Base-by-base conservation (phyloP, 2,113 vertebrate genomes). In the Hystrix cristata region DNA sequence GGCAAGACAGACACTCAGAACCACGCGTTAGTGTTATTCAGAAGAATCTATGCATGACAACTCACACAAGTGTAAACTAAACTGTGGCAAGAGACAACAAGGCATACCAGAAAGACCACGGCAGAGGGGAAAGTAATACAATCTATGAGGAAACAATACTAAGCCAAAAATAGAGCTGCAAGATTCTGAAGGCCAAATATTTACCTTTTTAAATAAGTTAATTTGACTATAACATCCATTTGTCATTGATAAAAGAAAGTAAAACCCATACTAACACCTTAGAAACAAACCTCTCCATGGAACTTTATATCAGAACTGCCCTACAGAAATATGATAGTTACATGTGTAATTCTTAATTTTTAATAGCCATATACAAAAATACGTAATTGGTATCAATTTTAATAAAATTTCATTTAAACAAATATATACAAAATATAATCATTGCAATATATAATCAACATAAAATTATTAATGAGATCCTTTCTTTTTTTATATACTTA, bases 211-310 rank as follows among this genome's bases (percentile, higher is more conserved):
- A 85, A 59, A 51, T 94, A 60, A 82, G 65, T 46, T 34, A 69
- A 59, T 67, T 95, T 84, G 38, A 90, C 87, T 84, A 81, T 67
- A 88, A 91, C 62, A 65, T n/a, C 38, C 67, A 85, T 29, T 38
- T 94, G 29, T 46, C 27, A 91, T 88, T 93, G 11, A 90, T 53
- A 78, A 96, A 87, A 94, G 16, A 79, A 83, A 79, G 89, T 3
- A 43, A 87, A 53, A 86, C 53, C 6, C 10, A 53, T 85, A 53
- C 0, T 46, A 76, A 23, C 86, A 87, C 9, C 64, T 96, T 48
- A 80, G 15, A 93, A 95, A 27, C 69, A 67, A 57, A 1, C 34
- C 84, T 92, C 14, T 48, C 43, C n/a, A 38, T 90, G 27, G 4
- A 96, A 94, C 4, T 94, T 69, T 34, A 27, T 74, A 72, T 9